Base-by-base conservation (phyloP, 2,888 invertebrate species). In the Drosophila nigricruria region DNA sequence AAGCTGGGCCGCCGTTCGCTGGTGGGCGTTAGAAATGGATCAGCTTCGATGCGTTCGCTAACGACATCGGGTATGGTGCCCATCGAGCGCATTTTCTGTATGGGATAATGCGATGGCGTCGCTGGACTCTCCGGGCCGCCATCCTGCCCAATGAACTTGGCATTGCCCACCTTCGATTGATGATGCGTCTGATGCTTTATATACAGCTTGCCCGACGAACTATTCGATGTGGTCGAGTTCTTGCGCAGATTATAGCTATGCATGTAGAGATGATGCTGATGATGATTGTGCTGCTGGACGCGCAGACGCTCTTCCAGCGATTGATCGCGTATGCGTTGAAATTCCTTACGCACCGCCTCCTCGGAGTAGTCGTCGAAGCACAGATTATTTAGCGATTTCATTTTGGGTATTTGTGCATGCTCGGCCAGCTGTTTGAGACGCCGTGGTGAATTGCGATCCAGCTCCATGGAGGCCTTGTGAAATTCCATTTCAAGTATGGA, bases 21-120 rank as follows among this genome's bases (percentile, higher is more conserved):
- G n/a, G 91, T 91, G 25, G 93, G 93, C 16, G 93, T 93, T 1
- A 93, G 82, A 60, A 93, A 93, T 0, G 93, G 93, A 82, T 93
- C 93, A 12, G 91, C 89, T 52, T 88, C 84, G 14, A 93, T 79
- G 38, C 92, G 92, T 53, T 93, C 93, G 30, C 90, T 90, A 0
- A 92, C 83, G 36, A 92, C 82, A 79, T 93, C 93, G 10, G 92
- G 92, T 73, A 93, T 93, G 38, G 92, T 93, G 70, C 93, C 93
- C 79, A 93, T 88, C 0, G 93, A 93, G 56, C 92, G 92, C 86
- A 93, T 93, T 70, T 93, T 93, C 59, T 92, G 91, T 67, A 93
- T 93, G 25, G 92, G 92, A 84, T 91, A 91, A 50, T 90, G 89
- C 0, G 69, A 27, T 4, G 70, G 23, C 25, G 78, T 81, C 3